Percentiles rank a stretch among this genome's conserved stretches.
phyloP scores from a whole-genome alignment of 2,113 vertebrate genomes.

The Myrmecophaga tridactyla region DNA sequence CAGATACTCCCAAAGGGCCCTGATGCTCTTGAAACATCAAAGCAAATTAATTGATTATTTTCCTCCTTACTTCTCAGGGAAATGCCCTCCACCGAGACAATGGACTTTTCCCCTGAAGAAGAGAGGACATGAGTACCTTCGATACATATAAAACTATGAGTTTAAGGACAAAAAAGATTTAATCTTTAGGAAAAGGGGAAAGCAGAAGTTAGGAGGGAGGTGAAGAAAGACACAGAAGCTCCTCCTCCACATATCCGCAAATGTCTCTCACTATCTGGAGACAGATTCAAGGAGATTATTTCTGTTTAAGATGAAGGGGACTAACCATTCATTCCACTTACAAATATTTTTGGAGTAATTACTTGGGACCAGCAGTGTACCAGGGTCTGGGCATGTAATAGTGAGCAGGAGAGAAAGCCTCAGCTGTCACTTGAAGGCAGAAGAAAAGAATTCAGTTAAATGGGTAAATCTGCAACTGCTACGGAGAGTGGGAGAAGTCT shows the following conservation, averaged over 20 bases:
- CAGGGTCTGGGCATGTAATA: not conserved
- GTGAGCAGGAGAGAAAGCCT: not conserved
- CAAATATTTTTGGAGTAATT: not conserved
- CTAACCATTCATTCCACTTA: not conserved
- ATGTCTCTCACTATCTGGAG: not conserved
- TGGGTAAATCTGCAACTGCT: not conserved
- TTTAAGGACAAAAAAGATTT: not conserved
- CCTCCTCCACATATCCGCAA: not conserved
- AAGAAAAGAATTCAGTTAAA: not conserved
- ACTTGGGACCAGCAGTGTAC: not conserved
- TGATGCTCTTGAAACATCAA: not conserved
- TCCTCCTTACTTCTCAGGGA: not conserved
- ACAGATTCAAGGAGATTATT: not conserved
- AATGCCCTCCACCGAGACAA: not conserved
- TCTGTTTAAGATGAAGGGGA: not conserved
- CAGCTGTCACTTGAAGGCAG: not conserved
- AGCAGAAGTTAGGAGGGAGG: not conserved
- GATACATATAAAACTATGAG: not conserved
- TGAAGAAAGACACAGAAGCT: not conserved
- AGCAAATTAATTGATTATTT: slow-evolving; percentile 25
- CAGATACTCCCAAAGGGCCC: not conserved
- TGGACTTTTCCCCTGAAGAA: not conserved
- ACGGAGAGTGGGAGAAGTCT: not conserved
- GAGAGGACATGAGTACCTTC: not conserved
- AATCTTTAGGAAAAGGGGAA: not conserved